These are phyloP conservation scores for Poeciliopsis gracilis DNA, from an alignment of 2,797 vertebrate species.

Conservation along the genomic window DNA sequence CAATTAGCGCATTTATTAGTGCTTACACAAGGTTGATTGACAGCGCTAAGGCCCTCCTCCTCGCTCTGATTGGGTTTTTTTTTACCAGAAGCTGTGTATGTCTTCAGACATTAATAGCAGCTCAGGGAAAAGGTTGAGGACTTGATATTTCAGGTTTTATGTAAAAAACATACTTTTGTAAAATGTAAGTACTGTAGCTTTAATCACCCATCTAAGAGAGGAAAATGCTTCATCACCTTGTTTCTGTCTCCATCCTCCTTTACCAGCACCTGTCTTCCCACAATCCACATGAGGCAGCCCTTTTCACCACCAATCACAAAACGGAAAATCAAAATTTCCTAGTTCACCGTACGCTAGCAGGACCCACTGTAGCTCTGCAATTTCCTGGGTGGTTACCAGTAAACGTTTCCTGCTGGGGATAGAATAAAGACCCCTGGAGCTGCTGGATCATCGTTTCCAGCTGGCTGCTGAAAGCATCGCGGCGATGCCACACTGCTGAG, in stretches of 20 bases:
- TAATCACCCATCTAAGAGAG: not conserved
- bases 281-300: not conserved
- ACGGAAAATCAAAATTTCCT: conserved; percentile 12
- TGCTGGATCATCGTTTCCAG: conserved; percentile 61
- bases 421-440: conserved; percentile 49
- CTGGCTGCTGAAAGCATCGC: conserved; percentile 71
- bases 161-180: no score
- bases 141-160: no score
- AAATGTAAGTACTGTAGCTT: no score
- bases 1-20: no score
- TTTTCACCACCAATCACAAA: conserved; percentile 11
- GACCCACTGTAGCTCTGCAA: conserved; percentile 22
- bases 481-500: conserved; percentile 67
- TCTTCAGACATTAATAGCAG: no score
- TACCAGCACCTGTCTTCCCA: not conserved
- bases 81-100: no score
- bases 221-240: not conserved
- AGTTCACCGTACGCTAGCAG: conserved; percentile 6
- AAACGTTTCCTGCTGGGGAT: conserved; percentile 56
- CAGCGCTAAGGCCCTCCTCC: no score
- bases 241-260: not conserved
- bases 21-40: no score
- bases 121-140: no score
- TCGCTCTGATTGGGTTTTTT: no score
- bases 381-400: conserved; percentile 48